phyloP scores from a whole-genome alignment of 2,113 vertebrate genomes.

The Loxodonta africana region DNA sequence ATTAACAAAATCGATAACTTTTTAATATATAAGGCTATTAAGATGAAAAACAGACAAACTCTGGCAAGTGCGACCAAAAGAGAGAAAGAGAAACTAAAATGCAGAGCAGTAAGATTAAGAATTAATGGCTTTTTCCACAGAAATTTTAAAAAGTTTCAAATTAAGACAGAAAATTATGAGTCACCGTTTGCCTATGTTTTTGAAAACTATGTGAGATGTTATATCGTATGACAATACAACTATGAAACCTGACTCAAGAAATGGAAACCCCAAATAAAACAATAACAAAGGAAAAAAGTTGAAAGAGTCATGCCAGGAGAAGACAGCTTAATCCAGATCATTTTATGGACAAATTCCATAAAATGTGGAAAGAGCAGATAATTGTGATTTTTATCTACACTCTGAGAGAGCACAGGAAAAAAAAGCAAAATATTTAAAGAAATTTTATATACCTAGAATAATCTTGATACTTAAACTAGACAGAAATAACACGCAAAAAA shows the following conservation, averaged over 20 bases:
- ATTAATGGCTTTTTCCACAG: not conserved
- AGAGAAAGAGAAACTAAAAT: not conserved
- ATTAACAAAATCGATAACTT: not conserved
- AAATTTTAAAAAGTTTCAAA: not conserved
- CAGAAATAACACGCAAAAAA: not conserved
- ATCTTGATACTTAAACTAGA: not conserved
- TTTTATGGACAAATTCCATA: too few relatives aligned
- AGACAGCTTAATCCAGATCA: not conserved
- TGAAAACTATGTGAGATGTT: not conserved
- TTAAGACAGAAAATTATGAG: not conserved
- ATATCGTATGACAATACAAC: not conserved
- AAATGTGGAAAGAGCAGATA: not conserved
- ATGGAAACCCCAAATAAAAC: not conserved
- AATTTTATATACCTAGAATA: not conserved
- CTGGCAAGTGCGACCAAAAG: not conserved
- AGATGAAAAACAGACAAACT: not conserved
- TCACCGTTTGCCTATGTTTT: not conserved
- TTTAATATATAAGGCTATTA: not conserved
- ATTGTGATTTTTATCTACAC: not conserved
- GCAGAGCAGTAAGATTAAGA: not conserved
- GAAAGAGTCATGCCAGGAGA: not conserved
- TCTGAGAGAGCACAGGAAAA: not conserved
- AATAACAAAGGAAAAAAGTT: not conserved
- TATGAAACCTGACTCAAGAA: slow-evolving; percentile 4
- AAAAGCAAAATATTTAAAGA: not conserved